phyloP scores from a whole-genome alignment of 2,797 vertebrate genomes.

The Peromyscus aztecus region DNA sequence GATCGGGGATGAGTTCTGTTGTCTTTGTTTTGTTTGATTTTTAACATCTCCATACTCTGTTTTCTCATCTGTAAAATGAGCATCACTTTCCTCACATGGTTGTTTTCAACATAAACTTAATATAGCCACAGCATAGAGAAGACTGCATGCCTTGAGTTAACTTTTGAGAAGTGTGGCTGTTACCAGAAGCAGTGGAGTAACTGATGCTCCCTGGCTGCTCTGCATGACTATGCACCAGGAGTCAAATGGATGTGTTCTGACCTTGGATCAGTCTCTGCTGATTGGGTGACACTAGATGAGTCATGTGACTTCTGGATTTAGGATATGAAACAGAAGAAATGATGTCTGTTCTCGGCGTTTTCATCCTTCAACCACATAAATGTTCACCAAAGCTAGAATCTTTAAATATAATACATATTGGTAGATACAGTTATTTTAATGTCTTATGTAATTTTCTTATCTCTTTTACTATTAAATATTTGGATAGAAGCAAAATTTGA shows the following conservation, averaged over 20 bases:
- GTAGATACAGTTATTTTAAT: neutral
- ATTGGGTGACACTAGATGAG: neutral
- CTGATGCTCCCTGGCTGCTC: neutral
- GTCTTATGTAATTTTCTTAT: neutral
- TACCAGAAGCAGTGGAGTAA: neutral
- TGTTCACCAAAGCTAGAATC: neutral
- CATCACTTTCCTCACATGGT: neutral
- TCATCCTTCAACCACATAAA: neutral
- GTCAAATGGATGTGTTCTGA: neutral
- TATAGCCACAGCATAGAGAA: neutral
- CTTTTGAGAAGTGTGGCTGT: neutral
- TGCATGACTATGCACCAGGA: neutral
- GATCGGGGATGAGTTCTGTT: neutral
- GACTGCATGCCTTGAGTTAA: neutral
- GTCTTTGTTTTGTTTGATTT: neutral
- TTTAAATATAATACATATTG: neutral
- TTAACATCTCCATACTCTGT: neutral
- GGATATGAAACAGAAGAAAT: neutral
- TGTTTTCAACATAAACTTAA: neutral
- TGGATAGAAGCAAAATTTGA: neutral
- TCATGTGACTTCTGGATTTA: neutral
- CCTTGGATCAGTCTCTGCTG: neutral
- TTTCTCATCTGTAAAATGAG: conserved; percentile 5
- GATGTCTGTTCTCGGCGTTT: neutral
- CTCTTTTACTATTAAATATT: neutral